A percentile compares a stretch with the other conserved stretches of the same genome.
These are phyloP conservation scores for Xylota sylvarum DNA, from an alignment of 2,888 invertebrate genomes.

Conservation along the genomic window DNA sequence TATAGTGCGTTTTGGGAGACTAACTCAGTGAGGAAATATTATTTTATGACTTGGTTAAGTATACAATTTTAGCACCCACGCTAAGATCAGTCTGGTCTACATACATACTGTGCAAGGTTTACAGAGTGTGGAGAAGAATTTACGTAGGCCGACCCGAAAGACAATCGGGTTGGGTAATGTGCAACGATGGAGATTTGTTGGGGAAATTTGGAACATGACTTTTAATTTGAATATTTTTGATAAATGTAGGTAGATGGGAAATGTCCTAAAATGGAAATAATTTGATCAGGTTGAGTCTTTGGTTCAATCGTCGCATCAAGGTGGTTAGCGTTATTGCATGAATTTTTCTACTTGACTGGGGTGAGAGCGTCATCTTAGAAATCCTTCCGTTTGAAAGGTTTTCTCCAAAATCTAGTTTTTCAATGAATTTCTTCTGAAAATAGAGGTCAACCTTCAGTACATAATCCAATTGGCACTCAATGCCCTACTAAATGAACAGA, in stretches of 20 bases:
- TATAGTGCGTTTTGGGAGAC: slow-evolving; percentile 10
- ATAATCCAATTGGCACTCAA: too few relatives aligned
- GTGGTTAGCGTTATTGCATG: too few relatives aligned
- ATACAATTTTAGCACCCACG: slow-evolving; percentile 68
- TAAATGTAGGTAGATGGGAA: background rate
- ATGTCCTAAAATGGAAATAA: slow-evolving; percentile 8
- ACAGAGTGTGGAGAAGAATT: slow-evolving; percentile 17
- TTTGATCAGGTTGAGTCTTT: too few relatives aligned
- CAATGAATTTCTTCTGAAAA: too few relatives aligned
- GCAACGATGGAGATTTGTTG: slow-evolving; percentile 26
- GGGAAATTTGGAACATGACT: slow-evolving; percentile 41
- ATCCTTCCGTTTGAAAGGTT: too few relatives aligned
- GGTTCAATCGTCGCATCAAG: too few relatives aligned
- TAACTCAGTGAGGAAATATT: slow-evolving; percentile 58
- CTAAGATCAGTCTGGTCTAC: slow-evolving; percentile 1
- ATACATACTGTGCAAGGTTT: slow-evolving; percentile 9
- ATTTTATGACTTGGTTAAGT: slow-evolving; percentile 61
- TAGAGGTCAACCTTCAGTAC: too few relatives aligned
- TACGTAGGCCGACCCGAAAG: slow-evolving; percentile 44
- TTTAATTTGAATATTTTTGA: slow-evolving; percentile 18
- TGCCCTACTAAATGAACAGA: too few relatives aligned
- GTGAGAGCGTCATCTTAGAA: too few relatives aligned
- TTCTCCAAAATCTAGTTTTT: too few relatives aligned
- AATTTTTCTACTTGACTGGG: too few relatives aligned
- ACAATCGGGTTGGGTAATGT: slow-evolving; percentile 49